Base-by-base conservation (phyloP, 2,113 vertebrate genomes). In the Amazona guildingii region DNA sequence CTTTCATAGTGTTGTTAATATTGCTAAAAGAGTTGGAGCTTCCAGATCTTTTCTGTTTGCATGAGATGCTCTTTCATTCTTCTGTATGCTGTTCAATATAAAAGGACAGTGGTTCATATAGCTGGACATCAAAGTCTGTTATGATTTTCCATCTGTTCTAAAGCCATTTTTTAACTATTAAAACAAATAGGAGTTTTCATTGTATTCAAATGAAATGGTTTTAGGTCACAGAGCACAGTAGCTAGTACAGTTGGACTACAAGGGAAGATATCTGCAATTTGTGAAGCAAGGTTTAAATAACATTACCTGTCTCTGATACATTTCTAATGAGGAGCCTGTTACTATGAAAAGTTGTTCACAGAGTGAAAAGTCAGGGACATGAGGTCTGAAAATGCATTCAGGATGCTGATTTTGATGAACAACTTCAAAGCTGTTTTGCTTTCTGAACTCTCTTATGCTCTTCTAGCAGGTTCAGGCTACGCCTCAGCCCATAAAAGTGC, bases 401-500 rank as follows among this genome's bases (percentile, higher is more conserved):
- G 52, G 48, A 29, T 82, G 63, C 69, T 94, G 57, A 41, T 86
- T 97, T 92, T 92, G 46, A 64, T 81, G 55, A 35, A 59, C 18
- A 82, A 49, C 33, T 80, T 81, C 29, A 51, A 62, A 93, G 25
- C 17, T 91, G 3, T 90, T 86, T 80, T 79, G 20, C 31, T 89
- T 96, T 98, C 98, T 98, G 69, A 98, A 44, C 81, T 94, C 39
- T 92, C 75, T 77, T 27, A 14, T 52, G n/a, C 98, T 97, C 87
- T 95, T 89, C 86, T 17, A 98, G 98, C 99, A 99, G 99, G 99
- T 99, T 98, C 99, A 99, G 98, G 98, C 99, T 98, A 98, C 99
- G 61, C 98, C 98, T 97, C 99, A 99, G 97, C 99, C 99, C 98
- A 99, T 99, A 98, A 99, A 99, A 99, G 99, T 99, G 98, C 99